These are phyloP conservation scores for Amphimallon solstitiale DNA, from an alignment of 2,888 invertebrate genomes.

Conservation along the genomic window DNA sequence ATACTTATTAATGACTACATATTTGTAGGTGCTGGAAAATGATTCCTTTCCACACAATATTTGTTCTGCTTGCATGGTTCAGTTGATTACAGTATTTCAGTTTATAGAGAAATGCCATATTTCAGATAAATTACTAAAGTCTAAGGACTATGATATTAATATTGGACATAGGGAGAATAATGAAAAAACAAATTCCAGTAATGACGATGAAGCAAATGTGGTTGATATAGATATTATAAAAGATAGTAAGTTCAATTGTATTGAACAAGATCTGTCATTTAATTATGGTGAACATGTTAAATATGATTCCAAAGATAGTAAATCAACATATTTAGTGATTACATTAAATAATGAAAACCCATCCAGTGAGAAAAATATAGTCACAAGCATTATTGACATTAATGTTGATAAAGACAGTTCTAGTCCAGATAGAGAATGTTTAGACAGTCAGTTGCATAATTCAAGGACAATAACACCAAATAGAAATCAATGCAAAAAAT, in stretches of 20 bases:
- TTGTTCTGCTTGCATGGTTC: neutral
- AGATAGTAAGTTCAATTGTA: neutral
- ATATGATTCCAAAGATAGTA: too few species aligned
- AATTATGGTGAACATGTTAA: too few species aligned
- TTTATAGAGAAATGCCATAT: slow-evolving; percentile 3
- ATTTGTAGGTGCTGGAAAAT: slow-evolving; percentile 13
- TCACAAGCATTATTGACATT: too few species aligned
- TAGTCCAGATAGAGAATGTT: neutral
- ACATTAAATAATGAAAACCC: too few species aligned
- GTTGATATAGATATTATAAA: neutral
- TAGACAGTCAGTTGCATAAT: neutral
- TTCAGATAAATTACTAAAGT: neutral
- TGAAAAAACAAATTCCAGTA: neutral
- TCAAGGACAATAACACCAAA: neutral
- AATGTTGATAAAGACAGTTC: too few species aligned
- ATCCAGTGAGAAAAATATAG: too few species aligned
- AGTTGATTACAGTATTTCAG: slow-evolving; percentile 1
- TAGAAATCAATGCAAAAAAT: neutral
- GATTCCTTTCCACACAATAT: slow-evolving; percentile 14
- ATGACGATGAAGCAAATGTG: neutral
- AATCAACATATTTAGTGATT: too few species aligned
- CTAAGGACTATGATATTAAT: neutral
- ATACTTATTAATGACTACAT: neutral
- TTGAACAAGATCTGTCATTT: too few species aligned
- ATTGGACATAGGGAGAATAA: neutral